Evolutionary conservation across 2,888 invertebrate genomes (phyloP).

Genomic region (Dascillus cervinus): DNA sequence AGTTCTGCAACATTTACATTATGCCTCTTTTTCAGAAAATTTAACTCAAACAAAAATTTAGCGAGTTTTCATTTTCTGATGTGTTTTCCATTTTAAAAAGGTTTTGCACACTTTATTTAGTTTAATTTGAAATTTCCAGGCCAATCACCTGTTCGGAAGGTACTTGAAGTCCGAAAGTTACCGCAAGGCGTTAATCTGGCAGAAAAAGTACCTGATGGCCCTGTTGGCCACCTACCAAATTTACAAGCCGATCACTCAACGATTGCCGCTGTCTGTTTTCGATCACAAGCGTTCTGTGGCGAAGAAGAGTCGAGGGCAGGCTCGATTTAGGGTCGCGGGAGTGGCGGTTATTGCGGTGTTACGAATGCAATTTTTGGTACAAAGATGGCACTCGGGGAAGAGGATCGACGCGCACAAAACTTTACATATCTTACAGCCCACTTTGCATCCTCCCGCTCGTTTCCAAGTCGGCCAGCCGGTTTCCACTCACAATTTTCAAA

Average conservation of each 20-base stretch:
- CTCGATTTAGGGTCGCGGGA: constrained; percentile 47
- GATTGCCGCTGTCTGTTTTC: constrained; percentile 4
- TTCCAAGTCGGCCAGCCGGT: constrained; percentile 38
- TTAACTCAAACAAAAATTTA: too few species aligned
- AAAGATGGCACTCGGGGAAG: constrained; percentile 55
- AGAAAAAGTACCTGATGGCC: constrained; percentile 78
- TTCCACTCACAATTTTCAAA: constrained; percentile 32
- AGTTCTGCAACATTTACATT: too few species aligned
- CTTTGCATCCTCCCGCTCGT: constrained; percentile 15
- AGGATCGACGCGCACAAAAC: not conserved
- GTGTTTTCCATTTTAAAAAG: too few species aligned
- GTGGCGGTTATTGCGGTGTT: constrained; percentile 51
- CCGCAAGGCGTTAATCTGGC: constrained; percentile 80
- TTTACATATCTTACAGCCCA: not conserved
- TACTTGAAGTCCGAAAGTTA: constrained; percentile 78
- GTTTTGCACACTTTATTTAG: too few species aligned
- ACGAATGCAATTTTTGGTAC: constrained; percentile 59
- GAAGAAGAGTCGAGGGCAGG: constrained; percentile 42
- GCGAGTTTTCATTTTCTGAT: too few species aligned
- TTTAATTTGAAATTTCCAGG: too few species aligned
- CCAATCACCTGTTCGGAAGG: constrained; percentile 55
- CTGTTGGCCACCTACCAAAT: constrained; percentile 46
- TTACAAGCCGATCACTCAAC: constrained; percentile 16
- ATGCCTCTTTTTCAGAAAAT: too few species aligned
- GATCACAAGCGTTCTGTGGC: constrained; percentile 2